Base-by-base conservation (phyloP, 37 sponge, comb jelly and placozoan species). In the Petrosia ficiformis region DNA sequence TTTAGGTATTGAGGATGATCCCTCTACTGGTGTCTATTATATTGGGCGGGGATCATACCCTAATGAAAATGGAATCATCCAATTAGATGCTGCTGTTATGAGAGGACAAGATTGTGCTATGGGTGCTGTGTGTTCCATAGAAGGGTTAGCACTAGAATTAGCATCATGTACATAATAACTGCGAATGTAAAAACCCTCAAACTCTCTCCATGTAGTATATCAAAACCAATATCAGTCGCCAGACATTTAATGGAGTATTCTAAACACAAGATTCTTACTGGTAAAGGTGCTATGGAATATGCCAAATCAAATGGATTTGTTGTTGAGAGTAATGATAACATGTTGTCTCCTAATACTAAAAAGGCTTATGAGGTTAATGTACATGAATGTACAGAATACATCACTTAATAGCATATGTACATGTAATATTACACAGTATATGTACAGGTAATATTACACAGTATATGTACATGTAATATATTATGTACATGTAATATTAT, bases 1-100 rank as follows among this genome's bases (percentile, higher is more conserved):
- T 71, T 2, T 44, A 88, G 89, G 44, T 68, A 75, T 89, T 11
- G 89, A 89, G 44, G 89, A 89, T 65, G 81, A 89, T 48, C 89
- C 80, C 2, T 65, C 24, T 25, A 89, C 89, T 48, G 89, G 89
- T 4, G 29, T n/a, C 1, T 89, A 83, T 67, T 83, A 44, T 31
- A 68, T 89, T 33, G 89, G 89, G 31, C 61, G 85, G 70, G 87
- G 92, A 3, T 83, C 76, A 54, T 87, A 87, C 74, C 92, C 92
- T 19, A 92, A 92, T 57, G 44, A 44, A 5, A 73, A 80, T 21
- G 92, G 92, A 11, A 65, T 83, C 41, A 80, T 87, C 35, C 92
- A 92, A 54, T 71, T 87, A 3, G 87, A 92, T 77, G 92, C 88
- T 42, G 92, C 88, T 64, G 30, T 92, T 14, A 92, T 92, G 92